These are phyloP conservation scores for Phycodurus eques DNA, from an alignment of 2,113 vertebrate genomes.

Conservation along the genomic window DNA sequence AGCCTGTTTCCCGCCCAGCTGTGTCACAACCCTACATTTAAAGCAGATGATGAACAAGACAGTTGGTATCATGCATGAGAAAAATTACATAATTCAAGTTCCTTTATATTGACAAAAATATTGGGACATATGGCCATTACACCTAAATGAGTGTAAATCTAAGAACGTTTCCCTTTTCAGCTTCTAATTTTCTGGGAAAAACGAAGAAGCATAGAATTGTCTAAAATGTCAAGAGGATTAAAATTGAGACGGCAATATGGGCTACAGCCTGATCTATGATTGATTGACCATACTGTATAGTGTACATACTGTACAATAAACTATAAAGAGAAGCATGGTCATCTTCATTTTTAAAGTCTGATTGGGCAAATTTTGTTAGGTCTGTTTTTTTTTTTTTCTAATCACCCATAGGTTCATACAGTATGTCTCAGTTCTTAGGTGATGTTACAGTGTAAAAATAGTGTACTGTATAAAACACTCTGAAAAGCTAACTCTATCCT, in stretches of 20 bases:
- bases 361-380: background rate
- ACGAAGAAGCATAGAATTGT: background rate
- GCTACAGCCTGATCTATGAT: background rate
- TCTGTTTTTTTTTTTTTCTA: constrained; percentile 12
- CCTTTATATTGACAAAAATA: background rate
- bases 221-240: background rate
- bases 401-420: constrained; percentile 3
- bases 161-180: background rate
- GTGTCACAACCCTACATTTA: background rate
- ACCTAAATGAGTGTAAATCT: background rate
- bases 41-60: background rate
- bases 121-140: background rate
- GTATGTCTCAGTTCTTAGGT: constrained; percentile 7
- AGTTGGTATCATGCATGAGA: background rate
- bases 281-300: background rate
- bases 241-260: background rate
- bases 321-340: background rate
- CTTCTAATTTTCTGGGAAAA: background rate
- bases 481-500: constrained; percentile 17
- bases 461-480: constrained; percentile 1
- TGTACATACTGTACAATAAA: background rate
- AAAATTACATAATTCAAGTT: background rate
- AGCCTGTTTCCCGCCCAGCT: background rate
- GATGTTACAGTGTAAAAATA: constrained; percentile 15
- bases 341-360: background rate